Conservation (phyloP, 92 coral and sea anemone genomes). For the Anthopleura xanthogrammica region DNA sequence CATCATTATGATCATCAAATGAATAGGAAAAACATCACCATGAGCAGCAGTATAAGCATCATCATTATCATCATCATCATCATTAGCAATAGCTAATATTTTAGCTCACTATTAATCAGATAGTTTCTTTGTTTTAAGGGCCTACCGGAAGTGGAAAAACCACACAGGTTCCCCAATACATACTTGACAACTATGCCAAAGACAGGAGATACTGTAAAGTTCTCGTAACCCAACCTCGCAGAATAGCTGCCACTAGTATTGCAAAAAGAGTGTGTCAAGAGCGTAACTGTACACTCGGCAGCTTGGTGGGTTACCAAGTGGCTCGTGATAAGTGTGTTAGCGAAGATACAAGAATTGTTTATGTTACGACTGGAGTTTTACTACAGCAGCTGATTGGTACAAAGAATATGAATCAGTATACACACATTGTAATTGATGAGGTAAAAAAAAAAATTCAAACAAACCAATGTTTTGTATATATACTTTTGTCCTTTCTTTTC, state of each 20-base stretch:
- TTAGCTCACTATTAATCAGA: too few species aligned
- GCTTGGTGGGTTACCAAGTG: slow-evolving; percentile 94
- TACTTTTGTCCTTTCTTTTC: background rate
- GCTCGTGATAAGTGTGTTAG: slow-evolving; percentile 82
- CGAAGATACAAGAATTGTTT: slow-evolving; percentile 89
- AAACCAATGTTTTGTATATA: too few species aligned
- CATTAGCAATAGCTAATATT: too few species aligned
- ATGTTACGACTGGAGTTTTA: slow-evolving; percentile 89
- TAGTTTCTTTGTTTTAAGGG: slow-evolving; percentile 44
- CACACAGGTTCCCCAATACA: slow-evolving; percentile 96
- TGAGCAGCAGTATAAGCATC: too few species aligned
- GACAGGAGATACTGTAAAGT: slow-evolving; percentile 85
- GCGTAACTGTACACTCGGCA: slow-evolving; percentile 82
- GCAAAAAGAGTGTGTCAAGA: slow-evolving; percentile 97
- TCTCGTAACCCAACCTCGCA: slow-evolving; percentile 91
- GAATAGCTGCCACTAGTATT: slow-evolving; percentile 96
- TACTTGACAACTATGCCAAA: slow-evolving; percentile 89
- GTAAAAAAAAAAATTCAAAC: slow-evolving; percentile 29
- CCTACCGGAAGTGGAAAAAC: slow-evolving; percentile 99
- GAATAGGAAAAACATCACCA: background rate
- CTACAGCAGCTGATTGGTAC: slow-evolving; percentile 80
- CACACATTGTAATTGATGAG: slow-evolving; percentile 97
- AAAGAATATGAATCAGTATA: slow-evolving; percentile 87
- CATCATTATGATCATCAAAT: too few species aligned
- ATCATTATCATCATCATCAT: too few species aligned